Evolutionary conservation across 2,113 vertebrate species (phyloP).

Genomic region (Brachirus orientalis): DNA sequence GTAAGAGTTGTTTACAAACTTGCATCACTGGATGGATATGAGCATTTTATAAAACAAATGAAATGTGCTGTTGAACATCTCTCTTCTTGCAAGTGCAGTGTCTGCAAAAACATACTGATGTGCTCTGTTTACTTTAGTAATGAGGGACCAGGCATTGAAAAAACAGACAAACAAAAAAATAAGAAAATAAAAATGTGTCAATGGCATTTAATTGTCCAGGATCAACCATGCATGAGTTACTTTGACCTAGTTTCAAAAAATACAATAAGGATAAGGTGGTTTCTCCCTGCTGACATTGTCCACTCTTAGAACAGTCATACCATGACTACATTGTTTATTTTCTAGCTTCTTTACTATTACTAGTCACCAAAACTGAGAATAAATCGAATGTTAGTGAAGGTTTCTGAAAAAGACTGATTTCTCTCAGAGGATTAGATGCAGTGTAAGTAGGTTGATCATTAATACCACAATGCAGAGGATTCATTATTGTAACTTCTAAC

Average conservation of each 20-base stretch:
- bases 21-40: not conserved
- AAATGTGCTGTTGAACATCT: no score
- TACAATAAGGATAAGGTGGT: conserved; percentile 29
- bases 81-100: not conserved
- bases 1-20: not conserved
- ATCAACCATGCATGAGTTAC: conserved; percentile 71
- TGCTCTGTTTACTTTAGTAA: conserved; percentile 63
- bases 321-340: not conserved
- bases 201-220: conserved; percentile 63
- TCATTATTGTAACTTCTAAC: not conserved
- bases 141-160: conserved; percentile 38
- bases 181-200: conserved; percentile 57
- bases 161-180: no score
- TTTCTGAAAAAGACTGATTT: not conserved
- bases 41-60: no score
- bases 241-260: conserved; percentile 73
- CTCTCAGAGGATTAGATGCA: not conserved
- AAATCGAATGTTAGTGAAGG: not conserved
- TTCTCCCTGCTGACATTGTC: not conserved
- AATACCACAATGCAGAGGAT: not conserved
- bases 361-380: not conserved
- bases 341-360: not conserved
- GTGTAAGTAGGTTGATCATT: conserved; percentile 7
- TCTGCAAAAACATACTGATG: conserved; percentile 22
- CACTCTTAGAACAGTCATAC: conserved; percentile 1